These are phyloP conservation scores for Drosophila littoralis DNA, from an alignment of 1,140 invertebrate genomes.

Conservation along the genomic window DNA sequence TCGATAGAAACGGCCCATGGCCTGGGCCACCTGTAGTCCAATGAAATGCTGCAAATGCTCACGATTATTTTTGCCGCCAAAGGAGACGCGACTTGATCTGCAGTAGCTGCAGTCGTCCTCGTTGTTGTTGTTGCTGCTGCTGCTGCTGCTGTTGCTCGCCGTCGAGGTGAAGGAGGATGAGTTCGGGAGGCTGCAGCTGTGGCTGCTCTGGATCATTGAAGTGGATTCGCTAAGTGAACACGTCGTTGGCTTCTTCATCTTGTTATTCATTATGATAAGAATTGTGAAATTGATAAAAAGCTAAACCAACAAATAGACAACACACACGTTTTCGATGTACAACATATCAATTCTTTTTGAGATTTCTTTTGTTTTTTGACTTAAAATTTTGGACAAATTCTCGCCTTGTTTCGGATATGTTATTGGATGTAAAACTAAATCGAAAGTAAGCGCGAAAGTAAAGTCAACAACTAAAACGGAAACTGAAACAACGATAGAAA, in stretches of 20 bases:
- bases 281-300: no score
- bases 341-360: background rate
- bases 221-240: background rate
- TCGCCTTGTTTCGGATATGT: background rate
- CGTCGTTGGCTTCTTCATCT: background rate
- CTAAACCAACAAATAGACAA: no score
- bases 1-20: slow-evolving; percentile 5
- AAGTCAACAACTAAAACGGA: no score
- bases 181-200: background rate
- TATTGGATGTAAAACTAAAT: background rate
- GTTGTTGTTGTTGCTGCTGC: background rate
- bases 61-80: background rate
- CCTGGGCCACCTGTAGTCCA: background rate
- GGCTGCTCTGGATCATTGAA: background rate
- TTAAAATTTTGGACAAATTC: slow-evolving; percentile 1
- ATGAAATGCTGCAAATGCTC: background rate
- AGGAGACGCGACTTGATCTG: background rate
- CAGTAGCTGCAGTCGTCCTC: background rate
- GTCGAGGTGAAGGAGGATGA: background rate
- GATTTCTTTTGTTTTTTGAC: background rate
- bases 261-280: background rate
- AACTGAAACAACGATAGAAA: no score
- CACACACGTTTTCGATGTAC: no score
- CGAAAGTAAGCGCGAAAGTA: background rate
- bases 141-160: background rate